Conservation (phyloP, 1,140 invertebrate genomes). For the Matsumurasca onukii region DNA sequence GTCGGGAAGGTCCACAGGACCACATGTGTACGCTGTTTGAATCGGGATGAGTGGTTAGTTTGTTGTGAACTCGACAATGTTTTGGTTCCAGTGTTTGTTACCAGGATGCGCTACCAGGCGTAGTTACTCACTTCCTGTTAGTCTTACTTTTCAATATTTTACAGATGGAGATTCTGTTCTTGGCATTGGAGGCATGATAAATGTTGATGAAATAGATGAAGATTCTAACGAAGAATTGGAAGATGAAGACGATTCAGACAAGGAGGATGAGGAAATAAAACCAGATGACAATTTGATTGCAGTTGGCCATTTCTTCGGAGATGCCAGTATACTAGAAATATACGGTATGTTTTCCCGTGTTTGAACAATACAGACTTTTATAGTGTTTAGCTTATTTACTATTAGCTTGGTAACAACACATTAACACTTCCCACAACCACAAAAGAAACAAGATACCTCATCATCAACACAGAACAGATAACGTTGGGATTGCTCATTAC, state of each 20-base stretch:
- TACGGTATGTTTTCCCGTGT: conserved; percentile 63
- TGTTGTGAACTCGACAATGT: too few relatives aligned
- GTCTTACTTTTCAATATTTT: conserved; percentile 44
- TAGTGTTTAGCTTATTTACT: too few relatives aligned
- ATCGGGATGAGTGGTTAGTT: too few relatives aligned
- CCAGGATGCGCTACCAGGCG: conserved; percentile 9
- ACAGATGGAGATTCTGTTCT: conserved; percentile 45
- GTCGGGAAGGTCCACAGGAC: too few relatives aligned
- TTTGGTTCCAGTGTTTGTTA: neutral
- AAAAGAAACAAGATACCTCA: neutral
- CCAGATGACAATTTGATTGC: conserved; percentile 89
- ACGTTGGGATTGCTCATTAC: too few relatives aligned
- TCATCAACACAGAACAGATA: too few relatives aligned
- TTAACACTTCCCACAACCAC: neutral
- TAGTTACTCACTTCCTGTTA: conserved; percentile 44
- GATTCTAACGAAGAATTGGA: conserved; percentile 59
- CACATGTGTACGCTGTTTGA: too few relatives aligned
- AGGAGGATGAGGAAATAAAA: conserved; percentile 89
- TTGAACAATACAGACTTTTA: too few relatives aligned
- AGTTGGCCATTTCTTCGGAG: conserved; percentile 82
- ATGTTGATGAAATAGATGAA: conserved; percentile 54
- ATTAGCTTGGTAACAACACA: too few relatives aligned
- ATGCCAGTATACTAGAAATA: conserved; percentile 83
- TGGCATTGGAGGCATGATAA: conserved; percentile 49
- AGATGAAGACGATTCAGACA: conserved; percentile 76